A percentile compares a stretch with the other conserved stretches of the same genome.
phyloP scores from a whole-genome alignment of 2,113 vertebrate genomes.

The Nothoprocta perdicaria region DNA sequence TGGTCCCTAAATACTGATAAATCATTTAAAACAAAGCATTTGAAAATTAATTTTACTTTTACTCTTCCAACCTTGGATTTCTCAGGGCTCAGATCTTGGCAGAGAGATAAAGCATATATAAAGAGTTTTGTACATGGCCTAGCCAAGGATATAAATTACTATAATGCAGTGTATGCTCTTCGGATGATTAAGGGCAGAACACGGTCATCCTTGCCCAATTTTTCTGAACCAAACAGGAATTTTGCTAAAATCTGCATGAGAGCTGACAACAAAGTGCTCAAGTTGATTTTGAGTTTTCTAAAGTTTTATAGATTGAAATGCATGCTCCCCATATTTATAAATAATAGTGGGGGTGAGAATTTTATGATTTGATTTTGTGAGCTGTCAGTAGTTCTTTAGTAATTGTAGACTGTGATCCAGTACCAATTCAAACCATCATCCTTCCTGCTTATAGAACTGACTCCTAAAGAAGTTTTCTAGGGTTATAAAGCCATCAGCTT shows the following conservation, averaged over 20 bases:
- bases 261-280: not conserved
- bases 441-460: not conserved
- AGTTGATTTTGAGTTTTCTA: not conserved
- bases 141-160: not conserved
- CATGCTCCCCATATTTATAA: rapidly evolving
- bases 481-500: slow-evolving; percentile 6
- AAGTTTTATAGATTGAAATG: not conserved
- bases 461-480: not conserved
- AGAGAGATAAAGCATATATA: not conserved
- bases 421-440: not conserved
- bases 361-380: not conserved
- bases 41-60: slow-evolving; percentile 13
- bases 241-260: not conserved
- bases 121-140: not conserved
- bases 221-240: not conserved
- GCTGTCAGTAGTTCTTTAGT: not conserved
- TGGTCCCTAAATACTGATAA: not conserved
- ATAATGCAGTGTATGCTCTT: not conserved
- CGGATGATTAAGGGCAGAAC: not conserved
- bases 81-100: not conserved
- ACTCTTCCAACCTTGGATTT: not conserved
- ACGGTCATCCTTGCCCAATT: not conserved
- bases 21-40: slow-evolving; percentile 18
- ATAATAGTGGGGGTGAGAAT: not conserved
- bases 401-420: not conserved